A percentile compares a stretch with the other conserved stretches of the same genome.
Evolutionary conservation across 2,888 invertebrate species (phyloP).

Genomic region (Endotricha flammealis): DNA sequence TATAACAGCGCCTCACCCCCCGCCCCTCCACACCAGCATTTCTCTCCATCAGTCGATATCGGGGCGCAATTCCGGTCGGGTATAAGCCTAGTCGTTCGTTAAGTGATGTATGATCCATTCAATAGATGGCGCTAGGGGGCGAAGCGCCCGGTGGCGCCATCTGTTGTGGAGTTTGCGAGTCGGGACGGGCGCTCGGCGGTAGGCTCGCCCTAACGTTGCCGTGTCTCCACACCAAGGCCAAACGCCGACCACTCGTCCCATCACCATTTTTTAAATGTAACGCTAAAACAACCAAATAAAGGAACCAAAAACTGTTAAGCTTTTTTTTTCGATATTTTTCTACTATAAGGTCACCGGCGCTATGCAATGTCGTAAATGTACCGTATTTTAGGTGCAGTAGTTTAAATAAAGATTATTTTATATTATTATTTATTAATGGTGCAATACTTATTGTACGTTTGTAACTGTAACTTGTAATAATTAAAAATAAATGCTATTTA

Average conservation of each 20-base stretch:
- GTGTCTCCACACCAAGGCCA: slow-evolving; percentile 65
- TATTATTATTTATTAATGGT: slow-evolving; percentile 75
- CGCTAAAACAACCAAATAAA: slow-evolving; percentile 66
- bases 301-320: slow-evolving; percentile 65
- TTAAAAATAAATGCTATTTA: slow-evolving; percentile 78
- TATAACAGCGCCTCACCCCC: slow-evolving; percentile 34
- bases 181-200: slow-evolving; percentile 68
- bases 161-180: slow-evolving; percentile 29
- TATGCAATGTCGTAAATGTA: slow-evolving; percentile 49
- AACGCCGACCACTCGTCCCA: slow-evolving; percentile 66
- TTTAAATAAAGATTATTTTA: slow-evolving; percentile 70
- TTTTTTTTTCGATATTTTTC: slow-evolving; percentile 72
- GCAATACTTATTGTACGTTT: slow-evolving; percentile 73
- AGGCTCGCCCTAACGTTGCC: slow-evolving; percentile 64
- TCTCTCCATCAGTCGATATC: slow-evolving; percentile 52
- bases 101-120: slow-evolving; percentile 49
- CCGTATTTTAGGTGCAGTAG: slow-evolving; percentile 60
- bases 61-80: slow-evolving; percentile 75
- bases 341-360: slow-evolving; percentile 62
- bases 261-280: slow-evolving; percentile 48
- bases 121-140: slow-evolving; percentile 40
- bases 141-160: slow-evolving; percentile 30
- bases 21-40: slow-evolving; percentile 65
- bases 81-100: slow-evolving; percentile 74
- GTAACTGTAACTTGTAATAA: slow-evolving; percentile 74